These are phyloP conservation scores for Ophiothrix spiculata DNA, from an alignment of 35 echinoderm and acorn worm species.

Conservation along the genomic window DNA sequence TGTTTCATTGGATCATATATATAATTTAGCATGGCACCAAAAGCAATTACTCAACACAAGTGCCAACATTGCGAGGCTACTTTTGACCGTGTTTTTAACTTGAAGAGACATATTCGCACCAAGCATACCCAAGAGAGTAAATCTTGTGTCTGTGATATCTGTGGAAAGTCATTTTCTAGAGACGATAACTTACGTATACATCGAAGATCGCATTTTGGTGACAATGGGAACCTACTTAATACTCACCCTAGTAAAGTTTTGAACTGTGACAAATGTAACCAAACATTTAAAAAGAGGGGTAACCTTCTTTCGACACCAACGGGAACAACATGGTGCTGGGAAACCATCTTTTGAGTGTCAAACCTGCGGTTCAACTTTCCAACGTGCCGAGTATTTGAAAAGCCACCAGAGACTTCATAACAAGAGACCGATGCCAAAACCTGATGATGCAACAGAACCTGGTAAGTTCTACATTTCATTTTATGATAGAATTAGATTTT, in stretches of 20 bases:
- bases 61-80: neutral
- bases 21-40: neutral
- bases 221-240: neutral
- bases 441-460: too few species aligned
- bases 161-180: neutral
- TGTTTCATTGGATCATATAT: too few species aligned
- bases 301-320: neutral
- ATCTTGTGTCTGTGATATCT: neutral
- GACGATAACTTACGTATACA: neutral
- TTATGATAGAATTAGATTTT: too few species aligned
- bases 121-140: neutral
- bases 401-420: neutral
- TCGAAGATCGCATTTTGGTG: neutral
- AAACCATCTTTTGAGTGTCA: neutral
- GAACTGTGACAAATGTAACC: neutral
- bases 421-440: neutral
- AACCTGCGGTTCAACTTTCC: neutral
- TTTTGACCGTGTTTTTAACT: neutral
- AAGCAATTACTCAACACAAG: neutral
- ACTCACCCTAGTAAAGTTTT: neutral
- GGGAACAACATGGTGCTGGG: neutral
- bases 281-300: neutral
- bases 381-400: neutral
- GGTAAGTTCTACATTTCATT: too few species aligned
- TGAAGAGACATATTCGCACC: neutral